phyloP scores from a whole-genome alignment of 2,113 vertebrate species.

The Herpailurus yagouaroundi region DNA sequence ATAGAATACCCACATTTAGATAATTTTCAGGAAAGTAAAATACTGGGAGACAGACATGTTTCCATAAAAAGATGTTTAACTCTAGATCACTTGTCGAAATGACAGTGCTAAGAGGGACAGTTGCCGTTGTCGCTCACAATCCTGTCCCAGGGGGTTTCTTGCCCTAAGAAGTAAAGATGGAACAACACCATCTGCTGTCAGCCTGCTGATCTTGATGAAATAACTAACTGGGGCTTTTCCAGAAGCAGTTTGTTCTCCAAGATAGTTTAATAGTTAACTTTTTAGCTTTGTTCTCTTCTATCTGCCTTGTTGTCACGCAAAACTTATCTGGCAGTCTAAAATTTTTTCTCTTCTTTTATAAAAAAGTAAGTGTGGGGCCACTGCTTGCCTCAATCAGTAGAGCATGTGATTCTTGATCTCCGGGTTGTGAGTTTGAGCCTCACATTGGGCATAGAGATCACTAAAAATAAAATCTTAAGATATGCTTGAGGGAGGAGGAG shows the following conservation, averaged over 20 bases:
- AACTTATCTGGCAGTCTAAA: neutral
- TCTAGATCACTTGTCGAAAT: neutral
- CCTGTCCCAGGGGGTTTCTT: neutral
- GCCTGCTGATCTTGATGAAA: neutral
- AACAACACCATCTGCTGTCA: conserved; percentile 68
- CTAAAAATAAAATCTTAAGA: no score
- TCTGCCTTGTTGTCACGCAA: neutral
- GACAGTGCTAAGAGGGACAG: neutral
- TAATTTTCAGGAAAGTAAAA: neutral
- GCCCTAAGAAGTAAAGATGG: neutral
- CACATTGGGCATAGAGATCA: neutral
- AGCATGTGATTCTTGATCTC: neutral
- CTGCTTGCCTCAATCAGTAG: neutral
- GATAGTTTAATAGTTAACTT: neutral
- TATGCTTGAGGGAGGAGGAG: no score
- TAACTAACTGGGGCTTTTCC: neutral
- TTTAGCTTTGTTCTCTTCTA: neutral
- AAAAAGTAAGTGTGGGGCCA: neutral
- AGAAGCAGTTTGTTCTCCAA: neutral
- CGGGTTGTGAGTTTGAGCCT: neutral
- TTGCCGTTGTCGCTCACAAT: neutral
- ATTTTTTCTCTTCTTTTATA: neutral
- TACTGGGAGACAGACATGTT: neutral
- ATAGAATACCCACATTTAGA: neutral
- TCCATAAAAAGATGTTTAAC: neutral